Conservation (phyloP, 1,140 invertebrate genomes). For the Homalodisca vitripennis region DNA sequence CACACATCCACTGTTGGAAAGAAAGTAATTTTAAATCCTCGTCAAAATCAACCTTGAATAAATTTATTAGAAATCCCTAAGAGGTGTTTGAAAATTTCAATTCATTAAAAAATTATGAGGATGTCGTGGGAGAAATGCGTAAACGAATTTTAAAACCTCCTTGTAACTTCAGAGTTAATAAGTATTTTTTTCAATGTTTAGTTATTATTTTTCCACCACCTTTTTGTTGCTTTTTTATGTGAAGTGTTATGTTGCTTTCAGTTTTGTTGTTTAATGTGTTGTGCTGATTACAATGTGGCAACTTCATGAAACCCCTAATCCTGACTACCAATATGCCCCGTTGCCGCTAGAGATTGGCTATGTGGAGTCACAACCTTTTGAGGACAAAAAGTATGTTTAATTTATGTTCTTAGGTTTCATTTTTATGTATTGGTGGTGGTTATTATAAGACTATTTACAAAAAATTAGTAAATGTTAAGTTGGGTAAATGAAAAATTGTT, state of each 20-base stretch:
- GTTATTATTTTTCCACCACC: background rate
- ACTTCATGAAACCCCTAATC: background rate
- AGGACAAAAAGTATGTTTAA: slow-evolving; percentile 16
- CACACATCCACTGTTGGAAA: too few relatives aligned
- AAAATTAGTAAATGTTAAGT: too few relatives aligned
- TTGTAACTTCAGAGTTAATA: too few relatives aligned
- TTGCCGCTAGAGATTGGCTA: background rate
- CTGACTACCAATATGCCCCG: background rate
- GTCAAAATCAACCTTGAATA: too few relatives aligned
- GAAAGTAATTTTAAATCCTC: too few relatives aligned
- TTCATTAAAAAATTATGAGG: too few relatives aligned
- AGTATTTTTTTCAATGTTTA: too few relatives aligned
- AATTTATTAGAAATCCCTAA: too few relatives aligned
- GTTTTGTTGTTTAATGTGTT: slow-evolving; percentile 9
- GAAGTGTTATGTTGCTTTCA: background rate
- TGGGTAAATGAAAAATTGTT: too few relatives aligned
- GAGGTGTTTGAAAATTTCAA: too few relatives aligned
- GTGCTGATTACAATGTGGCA: background rate
- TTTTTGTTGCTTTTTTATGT: background rate
- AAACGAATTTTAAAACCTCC: too few relatives aligned
- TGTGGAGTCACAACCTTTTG: background rate
- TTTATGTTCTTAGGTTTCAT: background rate
- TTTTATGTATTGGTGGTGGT: background rate
- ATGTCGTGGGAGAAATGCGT: too few relatives aligned
- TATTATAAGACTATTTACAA: background rate